Conservation (phyloP, 92 coral and sea anemone species). For the Muricea muricata region DNA sequence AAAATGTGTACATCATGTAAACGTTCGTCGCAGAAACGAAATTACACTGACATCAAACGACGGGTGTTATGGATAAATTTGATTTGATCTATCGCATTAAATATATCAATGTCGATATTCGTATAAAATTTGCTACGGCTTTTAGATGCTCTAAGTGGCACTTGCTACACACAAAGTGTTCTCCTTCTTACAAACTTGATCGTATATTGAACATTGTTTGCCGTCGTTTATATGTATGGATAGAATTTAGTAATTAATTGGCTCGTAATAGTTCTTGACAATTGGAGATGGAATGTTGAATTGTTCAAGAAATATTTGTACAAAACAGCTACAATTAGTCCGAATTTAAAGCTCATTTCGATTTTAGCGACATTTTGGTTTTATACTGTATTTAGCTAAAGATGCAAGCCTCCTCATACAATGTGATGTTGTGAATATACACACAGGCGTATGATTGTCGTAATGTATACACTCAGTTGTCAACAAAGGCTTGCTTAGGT, state of each 20-base stretch:
- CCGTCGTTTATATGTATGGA: neutral
- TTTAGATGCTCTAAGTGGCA: neutral
- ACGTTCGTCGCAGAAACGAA: neutral
- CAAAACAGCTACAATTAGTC: neutral
- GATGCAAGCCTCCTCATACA: neutral
- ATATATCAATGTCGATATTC: neutral
- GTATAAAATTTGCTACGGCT: conserved; percentile 4
- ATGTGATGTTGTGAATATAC: neutral
- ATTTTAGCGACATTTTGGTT: neutral
- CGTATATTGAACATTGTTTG: neutral
- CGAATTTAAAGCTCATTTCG: neutral
- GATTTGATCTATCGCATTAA: neutral
- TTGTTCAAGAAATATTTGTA: neutral
- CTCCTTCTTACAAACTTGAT: neutral
- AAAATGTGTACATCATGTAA: neutral
- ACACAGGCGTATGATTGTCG: neutral
- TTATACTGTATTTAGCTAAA: neutral
- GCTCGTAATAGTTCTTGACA: neutral
- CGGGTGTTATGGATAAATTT: neutral
- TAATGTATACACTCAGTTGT: neutral
- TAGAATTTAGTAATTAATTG: neutral
- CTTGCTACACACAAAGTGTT: neutral
- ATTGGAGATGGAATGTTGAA: neutral
- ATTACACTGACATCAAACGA: neutral
- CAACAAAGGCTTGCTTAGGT: neutral